Conservation (phyloP, 2,113 vertebrate species). For the Plestiodon gilberti region DNA sequence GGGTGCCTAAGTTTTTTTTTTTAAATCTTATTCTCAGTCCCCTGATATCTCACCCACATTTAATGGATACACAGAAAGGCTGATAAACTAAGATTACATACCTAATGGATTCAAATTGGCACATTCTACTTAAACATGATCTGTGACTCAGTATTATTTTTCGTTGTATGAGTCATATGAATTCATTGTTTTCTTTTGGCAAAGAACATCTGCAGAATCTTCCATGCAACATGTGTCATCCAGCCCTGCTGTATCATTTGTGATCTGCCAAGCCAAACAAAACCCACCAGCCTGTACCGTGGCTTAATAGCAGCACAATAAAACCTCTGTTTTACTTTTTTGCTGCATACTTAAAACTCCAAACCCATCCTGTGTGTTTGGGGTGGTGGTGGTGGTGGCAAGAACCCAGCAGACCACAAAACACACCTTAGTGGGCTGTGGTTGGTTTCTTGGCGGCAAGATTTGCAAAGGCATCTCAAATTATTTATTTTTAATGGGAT, state of each 20-base stretch:
- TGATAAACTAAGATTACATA: not conserved
- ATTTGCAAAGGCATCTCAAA: too few relatives aligned
- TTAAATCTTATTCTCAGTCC: not conserved
- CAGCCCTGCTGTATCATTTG: too few relatives aligned
- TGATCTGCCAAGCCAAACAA: not conserved
- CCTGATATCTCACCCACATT: not conserved
- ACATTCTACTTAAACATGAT: not conserved
- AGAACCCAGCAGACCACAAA: too few relatives aligned
- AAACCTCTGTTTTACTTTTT: not conserved
- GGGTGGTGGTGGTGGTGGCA: too few relatives aligned
- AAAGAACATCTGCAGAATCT: not conserved
- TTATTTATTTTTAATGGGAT: too few relatives aligned
- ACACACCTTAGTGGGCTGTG: too few relatives aligned
- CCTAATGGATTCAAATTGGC: not conserved
- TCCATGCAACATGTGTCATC: not conserved
- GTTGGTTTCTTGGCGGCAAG: too few relatives aligned
- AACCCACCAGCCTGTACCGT: too few relatives aligned
- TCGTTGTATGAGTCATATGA: not conserved
- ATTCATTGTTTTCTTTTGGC: not conserved
- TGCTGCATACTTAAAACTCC: not conserved
- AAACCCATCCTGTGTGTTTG: not conserved
- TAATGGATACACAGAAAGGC: conserved; percentile 14
- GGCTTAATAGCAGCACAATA: not conserved
- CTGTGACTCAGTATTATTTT: not conserved
- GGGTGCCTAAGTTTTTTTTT: not conserved